Base-by-base conservation (phyloP, 1,140 invertebrate species). In the Bombus soroeensis region DNA sequence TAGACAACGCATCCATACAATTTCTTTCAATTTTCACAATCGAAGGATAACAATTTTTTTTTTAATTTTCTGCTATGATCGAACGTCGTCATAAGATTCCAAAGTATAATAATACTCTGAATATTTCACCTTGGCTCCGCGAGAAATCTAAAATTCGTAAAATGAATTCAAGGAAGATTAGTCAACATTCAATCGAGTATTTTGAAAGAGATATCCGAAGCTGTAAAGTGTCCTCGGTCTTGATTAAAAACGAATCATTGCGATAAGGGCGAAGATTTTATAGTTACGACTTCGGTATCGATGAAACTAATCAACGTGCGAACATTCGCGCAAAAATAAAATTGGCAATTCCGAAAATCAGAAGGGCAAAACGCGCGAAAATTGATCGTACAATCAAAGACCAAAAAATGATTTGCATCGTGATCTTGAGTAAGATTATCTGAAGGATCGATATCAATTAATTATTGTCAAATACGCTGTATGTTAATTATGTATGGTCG, bases 381-480 rank as follows among this genome's bases (percentile, higher is more conserved):
- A 75, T 37, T 32, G 22, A 32, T 73, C 25, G 32, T 34, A 66
- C n/a, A 32, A 66, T 18, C 18, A 6, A 37, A 68, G 18, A 37
- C 3, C 3, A 70, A 25, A 39, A 70, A 39, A 25, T 13, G 37
- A 43, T 64, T 25, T 43, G 25, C 25, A 72, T 84, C 15, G 47
- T 87, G 68, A 37, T 87, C 68, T 78, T 68, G 62, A 57, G 43
- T 83, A 86, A 39, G 62, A 59, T 59, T 81, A 85, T 64, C 22
- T 68, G 41, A 53, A 80, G 32, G 34, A 86, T 71, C 76, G 85
- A 86, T 89, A 87, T 77, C 57, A 71, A 81, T 89, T 89, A 90
- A 89, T 90, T 90, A 90, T 90, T 90, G 89, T 90, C 89, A 87
- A 68, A 70, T 66, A 64, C 82, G 66, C 68, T 90, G 72, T 87